A percentile compares a stretch with the other conserved stretches of the same genome.
phyloP scores from a whole-genome alignment of 2,113 vertebrate species.

The Solea solea region DNA sequence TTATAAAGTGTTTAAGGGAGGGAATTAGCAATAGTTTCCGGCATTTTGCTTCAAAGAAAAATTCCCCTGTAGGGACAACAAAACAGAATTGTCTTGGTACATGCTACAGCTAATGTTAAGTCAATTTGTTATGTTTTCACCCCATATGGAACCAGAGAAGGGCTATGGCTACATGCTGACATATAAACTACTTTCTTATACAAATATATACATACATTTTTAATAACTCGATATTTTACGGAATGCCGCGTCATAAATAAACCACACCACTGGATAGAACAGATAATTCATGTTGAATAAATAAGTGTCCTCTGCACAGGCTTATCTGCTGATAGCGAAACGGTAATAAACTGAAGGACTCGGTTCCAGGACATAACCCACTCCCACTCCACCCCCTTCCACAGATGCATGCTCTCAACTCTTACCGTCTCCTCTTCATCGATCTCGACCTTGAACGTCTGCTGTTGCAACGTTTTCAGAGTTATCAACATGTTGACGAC shows the following conservation, averaged over 20 bases:
- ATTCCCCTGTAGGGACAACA: not conserved
- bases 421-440: constrained; percentile 87
- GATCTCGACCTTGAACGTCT: constrained; percentile 93
- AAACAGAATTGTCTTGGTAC: not conserved
- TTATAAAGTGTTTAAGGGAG: too few relatives aligned
- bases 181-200: constrained; percentile 22
- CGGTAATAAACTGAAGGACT: not conserved
- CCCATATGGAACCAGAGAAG: not conserved
- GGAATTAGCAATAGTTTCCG: not conserved
- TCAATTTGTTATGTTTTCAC: not conserved
- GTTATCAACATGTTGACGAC: constrained; percentile 89
- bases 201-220: not conserved
- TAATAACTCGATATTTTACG: not conserved
- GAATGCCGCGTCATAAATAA: too few relatives aligned
- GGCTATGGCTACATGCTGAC: constrained; percentile 56
- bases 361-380: constrained; percentile 46
- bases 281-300: not conserved
- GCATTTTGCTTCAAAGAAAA: not conserved
- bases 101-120: not conserved
- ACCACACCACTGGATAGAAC: not conserved
- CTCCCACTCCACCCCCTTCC: constrained; percentile 53
- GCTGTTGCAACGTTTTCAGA: constrained; percentile 94
- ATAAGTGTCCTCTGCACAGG: not conserved
- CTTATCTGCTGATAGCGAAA: not conserved
- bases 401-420: constrained; percentile 34